Conservation (phyloP, 2,113 vertebrate genomes). For the Monopterus albus region DNA sequence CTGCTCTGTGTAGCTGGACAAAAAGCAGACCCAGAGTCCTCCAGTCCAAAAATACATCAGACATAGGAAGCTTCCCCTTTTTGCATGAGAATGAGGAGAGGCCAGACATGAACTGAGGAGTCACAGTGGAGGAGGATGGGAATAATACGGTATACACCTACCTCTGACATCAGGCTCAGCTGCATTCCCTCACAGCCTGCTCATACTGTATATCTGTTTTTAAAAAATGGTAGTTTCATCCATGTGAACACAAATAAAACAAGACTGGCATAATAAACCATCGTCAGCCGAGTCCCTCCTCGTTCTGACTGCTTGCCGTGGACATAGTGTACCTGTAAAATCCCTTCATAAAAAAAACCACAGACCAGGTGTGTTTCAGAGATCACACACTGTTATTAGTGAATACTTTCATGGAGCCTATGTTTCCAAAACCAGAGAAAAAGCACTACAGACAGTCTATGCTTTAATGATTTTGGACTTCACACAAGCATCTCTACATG, state of each 20-base stretch:
- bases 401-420: conserved; percentile 11
- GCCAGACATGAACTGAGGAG: conserved; percentile 8
- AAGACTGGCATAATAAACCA: background rate
- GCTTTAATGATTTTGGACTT: background rate
- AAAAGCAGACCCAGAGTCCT: conserved; percentile 15
- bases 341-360: background rate
- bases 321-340: conserved; percentile 30
- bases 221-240: too few species aligned
- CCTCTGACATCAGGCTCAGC: conserved; percentile 47
- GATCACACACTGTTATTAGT: conserved; percentile 63
- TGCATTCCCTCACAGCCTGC: conserved; percentile 38
- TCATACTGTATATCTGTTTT: conserved; percentile 12
- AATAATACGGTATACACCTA: conserved; percentile 21
- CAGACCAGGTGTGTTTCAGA: conserved; percentile 57
- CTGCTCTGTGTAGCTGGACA: background rate
- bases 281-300: background rate
- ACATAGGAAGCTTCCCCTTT: conserved; percentile 26
- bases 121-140: conserved; percentile 1
- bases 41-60: conserved; percentile 31
- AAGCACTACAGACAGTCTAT: background rate
- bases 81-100: background rate
- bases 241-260: background rate
- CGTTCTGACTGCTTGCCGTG: conserved; percentile 19
- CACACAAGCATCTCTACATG: too few species aligned
- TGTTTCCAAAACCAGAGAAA: background rate